phyloP scores from a whole-genome alignment of 2,113 vertebrate species.

The Mus pahari region DNA sequence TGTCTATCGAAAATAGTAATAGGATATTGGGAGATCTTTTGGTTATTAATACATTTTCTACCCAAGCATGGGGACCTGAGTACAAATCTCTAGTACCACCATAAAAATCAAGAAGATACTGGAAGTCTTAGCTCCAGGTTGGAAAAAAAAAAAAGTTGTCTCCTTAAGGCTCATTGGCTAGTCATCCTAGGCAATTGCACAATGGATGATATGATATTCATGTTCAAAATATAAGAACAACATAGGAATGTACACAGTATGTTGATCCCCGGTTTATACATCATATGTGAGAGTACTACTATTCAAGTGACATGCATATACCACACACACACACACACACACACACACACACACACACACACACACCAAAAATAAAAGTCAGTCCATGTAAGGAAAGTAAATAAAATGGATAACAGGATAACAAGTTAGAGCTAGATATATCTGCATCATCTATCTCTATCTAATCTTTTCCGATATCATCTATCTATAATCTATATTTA shows the following conservation, averaged over 20 bases:
- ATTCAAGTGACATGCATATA: rapidly evolving
- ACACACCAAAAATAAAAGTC: neutral
- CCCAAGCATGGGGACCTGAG: neutral
- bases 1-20: neutral
- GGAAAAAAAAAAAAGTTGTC: no score
- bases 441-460: no score
- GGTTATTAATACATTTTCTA: neutral
- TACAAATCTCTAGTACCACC: neutral
- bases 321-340: neutral
- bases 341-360: neutral
- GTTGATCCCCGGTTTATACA: neutral
- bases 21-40: neutral
- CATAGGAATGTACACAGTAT: neutral
- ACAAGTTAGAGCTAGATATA: neutral
- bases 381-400: neutral
- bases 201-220: neutral
- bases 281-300: neutral
- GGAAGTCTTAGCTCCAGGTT: neutral
- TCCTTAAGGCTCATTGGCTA: no score
- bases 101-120: neutral
- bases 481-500: no score
- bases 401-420: neutral
- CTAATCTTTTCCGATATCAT: no score
- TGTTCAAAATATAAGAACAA: neutral
- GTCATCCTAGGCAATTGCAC: neutral